Percentiles rank a stretch among this genome's conserved stretches.
Conservation (phyloP, 2,888 invertebrate genomes). For the Melanostoma mellinum region DNA sequence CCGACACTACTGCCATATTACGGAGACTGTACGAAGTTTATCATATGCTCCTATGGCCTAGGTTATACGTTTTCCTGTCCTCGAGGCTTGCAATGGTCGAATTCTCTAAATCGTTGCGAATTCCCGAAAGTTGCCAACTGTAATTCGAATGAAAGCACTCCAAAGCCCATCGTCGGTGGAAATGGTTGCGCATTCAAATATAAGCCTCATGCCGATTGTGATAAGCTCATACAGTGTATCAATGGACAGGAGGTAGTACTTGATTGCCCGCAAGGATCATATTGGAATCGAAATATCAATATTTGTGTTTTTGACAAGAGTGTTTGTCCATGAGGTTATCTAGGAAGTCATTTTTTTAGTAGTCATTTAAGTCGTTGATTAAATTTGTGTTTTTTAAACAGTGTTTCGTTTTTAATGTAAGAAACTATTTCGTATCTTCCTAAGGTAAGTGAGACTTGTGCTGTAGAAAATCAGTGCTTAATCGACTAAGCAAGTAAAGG, state of each 20-base stretch:
- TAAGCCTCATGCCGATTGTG: constrained; percentile 75
- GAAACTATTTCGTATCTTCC: too few relatives aligned
- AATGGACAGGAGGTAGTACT: not conserved
- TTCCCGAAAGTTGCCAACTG: constrained; percentile 29
- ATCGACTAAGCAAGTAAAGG: too few relatives aligned
- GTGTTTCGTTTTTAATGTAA: too few relatives aligned
- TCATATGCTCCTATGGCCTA: constrained; percentile 53
- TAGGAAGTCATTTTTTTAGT: too few relatives aligned
- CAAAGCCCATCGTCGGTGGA: constrained; percentile 20
- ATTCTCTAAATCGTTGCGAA: constrained; percentile 50
- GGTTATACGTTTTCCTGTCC: constrained; percentile 54
- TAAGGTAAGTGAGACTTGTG: too few relatives aligned
- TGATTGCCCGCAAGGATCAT: too few relatives aligned
- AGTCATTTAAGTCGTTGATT: too few relatives aligned
- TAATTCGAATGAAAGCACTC: constrained; percentile 7
- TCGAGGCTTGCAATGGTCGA: constrained; percentile 49
- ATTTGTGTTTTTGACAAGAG: too few relatives aligned
- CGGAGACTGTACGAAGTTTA: constrained; percentile 62
- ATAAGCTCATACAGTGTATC: constrained; percentile 49
- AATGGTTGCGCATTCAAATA: not conserved
- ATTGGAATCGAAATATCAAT: too few relatives aligned
- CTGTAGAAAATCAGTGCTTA: too few relatives aligned
- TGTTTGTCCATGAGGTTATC: too few relatives aligned
- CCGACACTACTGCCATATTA: constrained; percentile 33
- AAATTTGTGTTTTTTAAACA: too few relatives aligned